phyloP scores from a whole-genome alignment of 2,888 invertebrate genomes.

The Caenorhabditis afra region DNA sequence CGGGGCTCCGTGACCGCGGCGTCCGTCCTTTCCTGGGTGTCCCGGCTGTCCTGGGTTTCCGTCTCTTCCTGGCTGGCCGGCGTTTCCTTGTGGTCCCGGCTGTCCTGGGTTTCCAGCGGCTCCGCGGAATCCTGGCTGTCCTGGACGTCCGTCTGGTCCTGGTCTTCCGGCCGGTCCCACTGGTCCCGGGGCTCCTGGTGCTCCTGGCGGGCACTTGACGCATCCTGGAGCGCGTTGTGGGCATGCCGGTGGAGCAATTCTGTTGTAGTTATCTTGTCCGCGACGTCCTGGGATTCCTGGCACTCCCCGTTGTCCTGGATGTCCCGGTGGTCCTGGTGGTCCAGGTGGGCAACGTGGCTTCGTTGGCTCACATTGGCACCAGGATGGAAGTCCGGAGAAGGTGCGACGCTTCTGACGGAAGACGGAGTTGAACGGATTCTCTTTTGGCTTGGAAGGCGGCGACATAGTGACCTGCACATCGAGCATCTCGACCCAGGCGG shows the following conservation, averaged over 20 bases:
- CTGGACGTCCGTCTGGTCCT: conserved; percentile 69
- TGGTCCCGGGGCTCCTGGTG: conserved; percentile 61
- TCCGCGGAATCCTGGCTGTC: conserved; percentile 60
- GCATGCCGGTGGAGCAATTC: conserved; percentile 63
- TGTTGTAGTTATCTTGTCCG: conserved; percentile 68
- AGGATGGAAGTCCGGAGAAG: conserved; percentile 71
- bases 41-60: conserved; percentile 63
- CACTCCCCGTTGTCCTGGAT: conserved; percentile 68
- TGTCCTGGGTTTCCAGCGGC: conserved; percentile 57
- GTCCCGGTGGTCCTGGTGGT: conserved; percentile 72
- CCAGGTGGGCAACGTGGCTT: conserved; percentile 72
- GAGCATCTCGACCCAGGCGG: conserved; percentile 74
- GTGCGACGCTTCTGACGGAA: conserved; percentile 71
- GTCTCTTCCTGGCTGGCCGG: conserved; percentile 63
- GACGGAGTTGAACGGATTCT: conserved; percentile 70
- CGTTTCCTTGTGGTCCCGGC: conserved; percentile 59
- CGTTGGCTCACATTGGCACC: conserved; percentile 73
- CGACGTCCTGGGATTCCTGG: conserved; percentile 65
- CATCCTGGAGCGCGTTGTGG: conserved; percentile 63
- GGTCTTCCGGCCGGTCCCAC: conserved; percentile 66
- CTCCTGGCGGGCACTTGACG: conserved; percentile 68
- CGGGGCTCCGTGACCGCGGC: conserved; percentile 49
- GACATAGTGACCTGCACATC: conserved; percentile 73
- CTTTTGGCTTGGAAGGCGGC: conserved; percentile 73
- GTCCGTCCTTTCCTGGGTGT: conserved; percentile 60